Base-by-base conservation (phyloP, 2,113 vertebrate genomes). In the Cochlearius cochlearius region DNA sequence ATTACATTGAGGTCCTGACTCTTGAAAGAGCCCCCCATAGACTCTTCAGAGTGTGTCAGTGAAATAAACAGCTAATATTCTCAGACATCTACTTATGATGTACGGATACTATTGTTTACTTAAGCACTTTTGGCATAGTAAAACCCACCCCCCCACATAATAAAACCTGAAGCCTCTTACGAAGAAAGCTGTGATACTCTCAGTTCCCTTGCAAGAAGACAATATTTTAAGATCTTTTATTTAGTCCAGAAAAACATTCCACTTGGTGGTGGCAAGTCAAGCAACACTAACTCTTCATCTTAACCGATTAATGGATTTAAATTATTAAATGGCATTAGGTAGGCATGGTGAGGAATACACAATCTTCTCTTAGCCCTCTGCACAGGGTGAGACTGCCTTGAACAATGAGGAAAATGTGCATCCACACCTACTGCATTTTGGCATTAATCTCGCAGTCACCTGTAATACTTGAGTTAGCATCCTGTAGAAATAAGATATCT, bases 1-100 rank as follows among this genome's bases (percentile, higher is more conserved):
- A 98, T 98, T 98, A 98, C 98, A 98, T 69, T 94, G 93, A 98
- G 98, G 98, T 98, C 98, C 94, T 97, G 98, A 98, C 98, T 98
- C 95, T 90, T 97, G 94, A 86, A 98, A 98, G 96, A 97, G 97
- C 92, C 98, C 98, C 97, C 98, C 94, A 47, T 43, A 98, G 98
- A 96, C 97, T 94, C 96, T 97, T 98, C 97, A 96, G 95, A 95
- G 95, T 34, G 92, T 63, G 91, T 98, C 98, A 97, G 96, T 55
- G 92, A 98, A 98, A 98, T 95, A 97, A 98, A 97, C 96, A 97
- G 97, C 97, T 97, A 97, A 98, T 96, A 93, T 94, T 91, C 86
- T 55, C 38, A 94, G 98, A 97, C 88, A 94, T 94, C 97, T 91
- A 75, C 95, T 95, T 96, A 95, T 43, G 66, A 87, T 30, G 89